Conservation (phyloP, 2,888 invertebrate species). For the Drosophila siamana region DNA sequence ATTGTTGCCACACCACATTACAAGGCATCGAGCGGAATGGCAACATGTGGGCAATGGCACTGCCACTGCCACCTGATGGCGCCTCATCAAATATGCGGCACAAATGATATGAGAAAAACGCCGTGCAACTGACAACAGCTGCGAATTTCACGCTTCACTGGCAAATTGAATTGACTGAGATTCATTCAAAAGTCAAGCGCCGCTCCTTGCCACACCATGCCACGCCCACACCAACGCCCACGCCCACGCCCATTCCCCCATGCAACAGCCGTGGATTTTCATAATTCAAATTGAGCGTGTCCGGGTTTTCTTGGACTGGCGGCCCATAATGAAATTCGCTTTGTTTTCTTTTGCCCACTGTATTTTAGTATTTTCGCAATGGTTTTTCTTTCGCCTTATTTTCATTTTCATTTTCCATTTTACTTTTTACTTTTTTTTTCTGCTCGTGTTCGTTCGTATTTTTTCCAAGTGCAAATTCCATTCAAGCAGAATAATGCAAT, state of each 20-base stretch:
- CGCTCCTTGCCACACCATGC: not conserved
- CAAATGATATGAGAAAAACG: conserved; percentile 55
- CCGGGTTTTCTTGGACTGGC: conserved; percentile 44
- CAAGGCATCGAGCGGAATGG: conserved; percentile 18
- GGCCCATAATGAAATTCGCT: conserved; percentile 74
- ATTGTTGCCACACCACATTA: conserved; percentile 50
- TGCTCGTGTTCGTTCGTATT: conserved; percentile 14
- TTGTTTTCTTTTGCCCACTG: conserved; percentile 69
- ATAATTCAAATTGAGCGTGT: conserved; percentile 81
- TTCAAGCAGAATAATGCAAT: conserved; percentile 82
- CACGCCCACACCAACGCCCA: conserved; percentile 11
- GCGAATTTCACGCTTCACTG: conserved; percentile 74
- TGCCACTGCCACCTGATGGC: conserved; percentile 64
- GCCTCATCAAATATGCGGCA: conserved; percentile 60
- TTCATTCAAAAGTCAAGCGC: conserved; percentile 79
- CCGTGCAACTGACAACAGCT: conserved; percentile 74
- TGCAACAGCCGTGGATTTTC: conserved; percentile 72
- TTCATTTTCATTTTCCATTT: conserved; percentile 7
- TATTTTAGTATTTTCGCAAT: conserved; percentile 15
- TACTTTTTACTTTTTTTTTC: not conserved
- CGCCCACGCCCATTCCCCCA: too few relatives aligned
- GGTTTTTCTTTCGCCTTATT: conserved; percentile 17
- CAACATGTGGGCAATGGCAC: conserved; percentile 25
- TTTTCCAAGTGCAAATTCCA: conserved; percentile 75
- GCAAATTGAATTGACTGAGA: conserved; percentile 68